Percentiles rank a stretch among this genome's conserved stretches.
Conservation (phyloP, 1,140 invertebrate species). For the Littorina saxatilis region DNA sequence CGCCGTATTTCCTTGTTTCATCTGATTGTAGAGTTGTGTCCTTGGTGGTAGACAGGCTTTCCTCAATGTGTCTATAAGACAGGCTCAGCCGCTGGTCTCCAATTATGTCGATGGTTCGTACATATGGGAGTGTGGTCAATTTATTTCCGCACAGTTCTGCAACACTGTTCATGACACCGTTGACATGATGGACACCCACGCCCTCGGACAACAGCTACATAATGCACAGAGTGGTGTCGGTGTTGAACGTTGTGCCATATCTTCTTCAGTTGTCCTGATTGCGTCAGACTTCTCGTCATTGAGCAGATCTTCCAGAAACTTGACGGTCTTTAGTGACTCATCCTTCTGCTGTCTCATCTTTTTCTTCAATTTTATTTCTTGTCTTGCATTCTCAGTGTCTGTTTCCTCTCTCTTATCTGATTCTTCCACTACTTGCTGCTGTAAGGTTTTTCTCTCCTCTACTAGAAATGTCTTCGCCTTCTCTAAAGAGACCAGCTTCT, state of each 20-base stretch:
- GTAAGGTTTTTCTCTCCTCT: too few relatives aligned
- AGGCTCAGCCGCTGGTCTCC: not conserved
- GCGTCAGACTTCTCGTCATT: too few relatives aligned
- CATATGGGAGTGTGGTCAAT: not conserved
- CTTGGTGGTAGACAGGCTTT: conserved; percentile 21
- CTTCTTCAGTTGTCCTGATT: too few relatives aligned
- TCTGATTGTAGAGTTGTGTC: conserved; percentile 40
- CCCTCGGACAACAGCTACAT: conserved; percentile 39
- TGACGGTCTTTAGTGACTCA: too few relatives aligned
- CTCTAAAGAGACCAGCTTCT: too few relatives aligned
- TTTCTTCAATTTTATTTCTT: too few relatives aligned
- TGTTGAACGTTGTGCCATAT: conserved; percentile 22
- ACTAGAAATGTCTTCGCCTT: too few relatives aligned
- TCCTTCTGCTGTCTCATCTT: too few relatives aligned
- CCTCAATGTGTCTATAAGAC: conserved; percentile 7
- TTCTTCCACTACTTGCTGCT: too few relatives aligned
- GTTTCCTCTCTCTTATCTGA: too few relatives aligned
- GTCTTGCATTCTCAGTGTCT: too few relatives aligned
- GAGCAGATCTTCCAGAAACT: too few relatives aligned
- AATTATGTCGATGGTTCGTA: not conserved
- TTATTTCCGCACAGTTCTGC: conserved; percentile 23
- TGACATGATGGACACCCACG: conserved; percentile 45
- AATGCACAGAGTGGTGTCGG: conserved; percentile 29
- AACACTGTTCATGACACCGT: conserved; percentile 38
- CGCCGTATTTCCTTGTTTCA: conserved; percentile 43